Percentiles rank a stretch among this genome's conserved stretches.
phyloP scores from a whole-genome alignment of 1,140 invertebrate species.

The Hestina assimilis region DNA sequence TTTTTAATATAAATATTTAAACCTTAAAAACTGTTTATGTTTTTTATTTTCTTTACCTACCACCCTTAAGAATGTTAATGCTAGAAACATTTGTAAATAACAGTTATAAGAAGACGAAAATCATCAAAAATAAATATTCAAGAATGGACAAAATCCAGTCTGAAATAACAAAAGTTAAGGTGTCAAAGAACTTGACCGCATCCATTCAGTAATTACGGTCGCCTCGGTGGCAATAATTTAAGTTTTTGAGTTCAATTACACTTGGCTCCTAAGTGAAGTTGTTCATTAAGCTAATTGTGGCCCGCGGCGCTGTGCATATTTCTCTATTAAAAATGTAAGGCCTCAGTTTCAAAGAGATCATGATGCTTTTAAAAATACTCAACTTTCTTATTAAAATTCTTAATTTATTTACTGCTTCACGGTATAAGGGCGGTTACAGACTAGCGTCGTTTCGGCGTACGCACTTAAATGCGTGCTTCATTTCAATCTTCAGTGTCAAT shows the following conservation, averaged over 20 bases:
- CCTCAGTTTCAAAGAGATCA: conserved; percentile 1
- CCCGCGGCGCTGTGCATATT: conserved; percentile 5
- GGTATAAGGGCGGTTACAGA: too few species aligned
- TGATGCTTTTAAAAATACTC: conserved; percentile 5
- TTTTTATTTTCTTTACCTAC: too few species aligned
- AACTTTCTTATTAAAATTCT: neutral
- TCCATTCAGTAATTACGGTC: conserved; percentile 27
- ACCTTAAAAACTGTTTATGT: too few species aligned
- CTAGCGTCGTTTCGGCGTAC: too few species aligned
- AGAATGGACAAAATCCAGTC: neutral
- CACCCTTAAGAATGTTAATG: too few species aligned
- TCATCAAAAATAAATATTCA: too few species aligned
- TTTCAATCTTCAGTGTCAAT: neutral
- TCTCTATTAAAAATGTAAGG: conserved; percentile 31
- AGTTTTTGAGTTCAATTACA: conserved; percentile 43
- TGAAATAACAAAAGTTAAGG: neutral
- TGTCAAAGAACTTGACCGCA: conserved; percentile 8
- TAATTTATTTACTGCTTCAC: conserved; percentile 1
- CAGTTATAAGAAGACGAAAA: too few species aligned
- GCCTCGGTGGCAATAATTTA: conserved; percentile 28
- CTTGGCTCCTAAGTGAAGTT: conserved; percentile 30
- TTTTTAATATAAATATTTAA: too few species aligned
- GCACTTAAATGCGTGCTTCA: neutral
- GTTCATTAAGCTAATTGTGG: conserved; percentile 41
- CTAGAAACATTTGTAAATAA: too few species aligned